Evolutionary conservation across 2,888 invertebrate species (phyloP).

Genomic region (Eubasilissa splendida): DNA sequence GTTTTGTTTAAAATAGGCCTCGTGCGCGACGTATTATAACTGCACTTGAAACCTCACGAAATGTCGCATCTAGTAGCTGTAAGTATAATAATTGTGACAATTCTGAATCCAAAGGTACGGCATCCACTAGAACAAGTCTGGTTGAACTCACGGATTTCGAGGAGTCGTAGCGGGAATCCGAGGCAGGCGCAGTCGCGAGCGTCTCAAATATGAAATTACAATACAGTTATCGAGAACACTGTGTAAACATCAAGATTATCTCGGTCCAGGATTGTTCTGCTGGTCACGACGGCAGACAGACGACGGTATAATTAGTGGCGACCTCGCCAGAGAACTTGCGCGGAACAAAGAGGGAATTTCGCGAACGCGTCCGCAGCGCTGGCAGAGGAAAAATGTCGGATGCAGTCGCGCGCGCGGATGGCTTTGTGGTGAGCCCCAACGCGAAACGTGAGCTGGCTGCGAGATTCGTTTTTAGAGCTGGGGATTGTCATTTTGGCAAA

Average conservation of each 20-base stretch:
- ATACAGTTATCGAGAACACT: slow-evolving; percentile 25
- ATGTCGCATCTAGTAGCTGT: neutral
- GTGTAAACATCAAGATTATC: slow-evolving; percentile 35
- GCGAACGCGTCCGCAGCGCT: slow-evolving; percentile 7
- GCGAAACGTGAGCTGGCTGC: slow-evolving; percentile 18
- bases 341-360: slow-evolving; percentile 2
- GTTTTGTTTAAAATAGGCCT: neutral
- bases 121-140: neutral
- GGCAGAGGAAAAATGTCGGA: neutral
- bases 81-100: slow-evolving; percentile 20
- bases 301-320: slow-evolving; percentile 33
- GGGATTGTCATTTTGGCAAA: slow-evolving; percentile 22
- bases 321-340: slow-evolving; percentile 23
- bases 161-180: slow-evolving; percentile 6
- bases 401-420: slow-evolving; percentile 17
- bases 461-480: slow-evolving; percentile 6
- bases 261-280: slow-evolving; percentile 12
- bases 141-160: slow-evolving; percentile 5
- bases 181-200: neutral
- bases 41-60: neutral
- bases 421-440: slow-evolving; percentile 5
- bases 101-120: neutral
- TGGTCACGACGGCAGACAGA: slow-evolving; percentile 35
- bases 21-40: neutral
- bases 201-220: slow-evolving; percentile 35